Evolutionary conservation across 1,140 invertebrate species (phyloP).

Genomic region (Uloborus diversus): DNA sequence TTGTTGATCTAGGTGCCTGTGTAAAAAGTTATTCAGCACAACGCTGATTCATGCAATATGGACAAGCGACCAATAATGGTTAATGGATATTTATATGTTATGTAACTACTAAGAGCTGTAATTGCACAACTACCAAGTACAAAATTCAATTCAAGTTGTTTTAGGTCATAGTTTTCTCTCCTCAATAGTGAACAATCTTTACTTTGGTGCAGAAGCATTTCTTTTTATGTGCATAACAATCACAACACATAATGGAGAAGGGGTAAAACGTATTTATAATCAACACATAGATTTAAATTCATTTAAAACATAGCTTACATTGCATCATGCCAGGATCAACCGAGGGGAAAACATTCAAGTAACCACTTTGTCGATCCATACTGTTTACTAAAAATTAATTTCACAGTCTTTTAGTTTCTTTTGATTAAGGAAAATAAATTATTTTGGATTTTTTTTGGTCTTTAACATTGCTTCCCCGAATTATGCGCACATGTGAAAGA

Average conservation of each 20-base stretch:
- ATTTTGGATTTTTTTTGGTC: neutral
- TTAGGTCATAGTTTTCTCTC: no score
- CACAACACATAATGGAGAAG: neutral
- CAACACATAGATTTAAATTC: no score
- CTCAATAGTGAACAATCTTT: neutral
- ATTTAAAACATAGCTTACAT: constrained; percentile 9
- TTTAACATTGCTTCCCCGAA: neutral
- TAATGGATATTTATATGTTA: no score
- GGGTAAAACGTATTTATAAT: no score
- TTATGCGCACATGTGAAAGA: neutral
- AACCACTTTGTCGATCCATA: constrained; percentile 49
- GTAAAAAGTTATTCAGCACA: no score
- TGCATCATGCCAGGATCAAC: constrained; percentile 45
- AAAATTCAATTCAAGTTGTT: no score
- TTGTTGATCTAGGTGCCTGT: no score
- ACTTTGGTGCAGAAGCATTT: no score
- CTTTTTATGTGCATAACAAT: neutral
- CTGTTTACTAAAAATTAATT: neutral
- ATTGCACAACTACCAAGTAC: no score
- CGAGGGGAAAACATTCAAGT: constrained; percentile 39
- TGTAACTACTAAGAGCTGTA: no score
- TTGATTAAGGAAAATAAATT: neutral
- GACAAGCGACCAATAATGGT: no score
- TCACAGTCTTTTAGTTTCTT: neutral
- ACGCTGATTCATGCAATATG: no score